A percentile compares a stretch with the other conserved stretches of the same genome.
These are phyloP conservation scores for Sphaerophoria rueppellii DNA, from an alignment of 2,888 invertebrate species.

Conservation along the genomic window DNA sequence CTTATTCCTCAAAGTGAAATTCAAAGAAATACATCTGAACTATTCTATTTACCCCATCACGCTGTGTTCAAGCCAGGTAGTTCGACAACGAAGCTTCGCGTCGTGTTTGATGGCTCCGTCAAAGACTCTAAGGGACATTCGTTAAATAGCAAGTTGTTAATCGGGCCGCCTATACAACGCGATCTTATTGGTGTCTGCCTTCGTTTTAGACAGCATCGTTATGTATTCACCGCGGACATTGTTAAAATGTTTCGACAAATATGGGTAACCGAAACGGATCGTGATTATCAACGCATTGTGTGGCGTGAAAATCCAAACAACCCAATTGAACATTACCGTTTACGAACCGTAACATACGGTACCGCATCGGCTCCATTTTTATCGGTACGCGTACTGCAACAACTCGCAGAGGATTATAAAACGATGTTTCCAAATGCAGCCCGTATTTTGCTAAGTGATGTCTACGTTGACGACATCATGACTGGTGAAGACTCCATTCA, in stretches of 20 bases:
- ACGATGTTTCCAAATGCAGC: slow-evolving; percentile 50
- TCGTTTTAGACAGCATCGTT: slow-evolving; percentile 61
- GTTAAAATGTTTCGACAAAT: slow-evolving; percentile 70
- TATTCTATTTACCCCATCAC: slow-evolving; percentile 28
- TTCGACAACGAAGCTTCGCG: too few species aligned
- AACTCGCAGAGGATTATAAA: slow-evolving; percentile 55
- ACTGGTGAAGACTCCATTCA: slow-evolving; percentile 29
- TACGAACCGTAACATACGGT: slow-evolving; percentile 64
- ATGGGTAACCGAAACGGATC: slow-evolving; percentile 51
- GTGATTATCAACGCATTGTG: slow-evolving; percentile 62
- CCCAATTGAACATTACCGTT: slow-evolving; percentile 50
- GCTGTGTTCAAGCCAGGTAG: too few species aligned
- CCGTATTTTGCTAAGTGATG: slow-evolving; percentile 52
- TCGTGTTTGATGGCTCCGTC: not conserved
- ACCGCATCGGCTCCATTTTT: slow-evolving; percentile 60
- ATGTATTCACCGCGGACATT: slow-evolving; percentile 63
- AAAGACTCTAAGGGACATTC: slow-evolving; percentile 15
- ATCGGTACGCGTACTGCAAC: slow-evolving; percentile 63
- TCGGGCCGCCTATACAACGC: not conserved
- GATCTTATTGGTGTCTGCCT: slow-evolving; percentile 10
- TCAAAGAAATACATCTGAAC: not conserved
- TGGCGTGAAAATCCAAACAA: slow-evolving; percentile 51
- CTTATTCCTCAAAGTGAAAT: slow-evolving; percentile 12
- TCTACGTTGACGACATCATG: slow-evolving; percentile 65
- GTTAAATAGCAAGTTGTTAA: slow-evolving; percentile 1